Base-by-base conservation (phyloP, 2,113 vertebrate species). In the Tor tambroides region DNA sequence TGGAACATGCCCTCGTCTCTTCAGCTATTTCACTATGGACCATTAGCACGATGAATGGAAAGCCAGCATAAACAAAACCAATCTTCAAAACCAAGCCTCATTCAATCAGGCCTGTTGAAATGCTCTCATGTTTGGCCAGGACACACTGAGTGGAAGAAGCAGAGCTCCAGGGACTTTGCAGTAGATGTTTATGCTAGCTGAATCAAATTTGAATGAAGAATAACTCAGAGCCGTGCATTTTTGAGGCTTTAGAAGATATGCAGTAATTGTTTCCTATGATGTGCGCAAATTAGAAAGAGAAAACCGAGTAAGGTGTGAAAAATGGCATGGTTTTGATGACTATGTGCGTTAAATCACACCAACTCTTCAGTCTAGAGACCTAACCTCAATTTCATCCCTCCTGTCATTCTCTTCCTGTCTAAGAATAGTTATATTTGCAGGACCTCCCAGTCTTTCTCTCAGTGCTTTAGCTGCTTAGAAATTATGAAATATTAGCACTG, bases 401-500 rank as follows among this genome's bases (percentile, higher is more conserved):
- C 54, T 41, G 19, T 46, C 32, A 61, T 26, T 77, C 10, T 63
- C n/a, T 78, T 87, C 28, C 84, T 54, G 8, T 43, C 14, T 56
- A 83, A 79, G 21, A 63, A 41, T 69, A 71, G 26, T 51, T 30
- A 9, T 41, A 82, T 80, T 35, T 84, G 63, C 63, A 35, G 59
- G 77, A 77, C 76, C 87, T 88, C 49, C 56, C 76, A 80, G 28
- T 84, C 46, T 83, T 83, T 80, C 63, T 63, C n/a, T 59, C 54
- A 56, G 32, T 63, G 17, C 65, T 41, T n/a, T 59, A 65, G 30
- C 43, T 43, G 26, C 56, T 74, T 56, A 46, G 49, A 71, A 84
- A 19, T 61, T 74, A 17, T 84, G 28, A 84, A 80, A 86, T 83
- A 82, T 85, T 76, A 56, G 54, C 76, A 85, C 10, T 41, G 75